Evolutionary conservation across 2,888 invertebrate genomes (phyloP).

Genomic region (Leptothorax acervorum): DNA sequence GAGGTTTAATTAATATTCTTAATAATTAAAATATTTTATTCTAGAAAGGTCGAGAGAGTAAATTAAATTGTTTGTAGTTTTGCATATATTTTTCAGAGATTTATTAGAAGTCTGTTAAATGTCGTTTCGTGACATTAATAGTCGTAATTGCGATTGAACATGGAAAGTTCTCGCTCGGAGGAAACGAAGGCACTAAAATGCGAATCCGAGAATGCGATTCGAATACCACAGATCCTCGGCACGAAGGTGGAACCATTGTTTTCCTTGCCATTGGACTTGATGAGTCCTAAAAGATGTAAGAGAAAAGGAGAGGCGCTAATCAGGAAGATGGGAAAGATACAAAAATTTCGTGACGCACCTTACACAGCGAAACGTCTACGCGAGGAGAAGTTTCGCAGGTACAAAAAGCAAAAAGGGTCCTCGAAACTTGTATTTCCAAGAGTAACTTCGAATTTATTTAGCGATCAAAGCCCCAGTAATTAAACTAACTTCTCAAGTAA

Average conservation of each 20-base stretch:
- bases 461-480: background rate
- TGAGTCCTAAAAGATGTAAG: conserved; percentile 39
- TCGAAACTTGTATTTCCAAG: background rate
- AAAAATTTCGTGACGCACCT: background rate
- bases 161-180: conserved; percentile 12
- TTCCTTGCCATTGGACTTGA: conserved; percentile 89
- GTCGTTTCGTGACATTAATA: background rate
- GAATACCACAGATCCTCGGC: conserved; percentile 40
- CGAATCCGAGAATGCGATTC: background rate
- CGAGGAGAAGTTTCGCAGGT: conserved; percentile 68
- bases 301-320: background rate
- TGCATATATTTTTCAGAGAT: conserved; percentile 7
- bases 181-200: conserved; percentile 14
- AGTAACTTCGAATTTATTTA: background rate
- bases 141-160: conserved; percentile 17
- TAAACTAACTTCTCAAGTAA: conserved; percentile 12
- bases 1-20: background rate
- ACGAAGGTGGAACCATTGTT: conserved; percentile 87
- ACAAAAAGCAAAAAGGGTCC: background rate
- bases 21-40: background rate
- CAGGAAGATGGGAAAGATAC: conserved; percentile 16
- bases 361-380: conserved; percentile 59
- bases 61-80: background rate
- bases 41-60: background rate
- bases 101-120: background rate